phyloP scores from a whole-genome alignment of 1,140 invertebrate genomes.

The Aplysia californica region DNA sequence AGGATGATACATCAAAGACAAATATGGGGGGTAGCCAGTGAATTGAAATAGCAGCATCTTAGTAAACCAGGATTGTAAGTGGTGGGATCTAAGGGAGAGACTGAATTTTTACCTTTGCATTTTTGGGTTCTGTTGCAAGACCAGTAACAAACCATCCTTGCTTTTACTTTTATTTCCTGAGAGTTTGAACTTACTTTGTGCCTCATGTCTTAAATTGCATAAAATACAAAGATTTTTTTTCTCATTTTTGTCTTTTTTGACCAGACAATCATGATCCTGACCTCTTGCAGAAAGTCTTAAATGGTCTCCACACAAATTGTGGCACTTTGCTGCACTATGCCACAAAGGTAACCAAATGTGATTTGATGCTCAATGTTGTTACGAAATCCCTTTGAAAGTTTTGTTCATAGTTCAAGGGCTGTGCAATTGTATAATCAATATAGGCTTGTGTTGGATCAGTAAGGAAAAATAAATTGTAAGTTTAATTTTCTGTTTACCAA shows the following conservation, averaged over 20 bases:
- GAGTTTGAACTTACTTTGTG: too few relatives aligned
- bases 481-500: too few relatives aligned
- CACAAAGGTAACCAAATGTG: slow-evolving; percentile 71
- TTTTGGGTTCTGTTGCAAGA: neutral
- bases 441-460: neutral
- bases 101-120: too few relatives aligned
- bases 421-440: neutral
- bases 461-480: neutral
- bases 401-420: neutral
- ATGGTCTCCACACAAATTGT: slow-evolving; percentile 64
- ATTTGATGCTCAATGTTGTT: too few relatives aligned
- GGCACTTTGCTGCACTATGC: slow-evolving; percentile 76
- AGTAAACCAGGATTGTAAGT: too few relatives aligned
- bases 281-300: slow-evolving; percentile 43
- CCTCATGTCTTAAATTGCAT: too few relatives aligned
- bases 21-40: too few relatives aligned
- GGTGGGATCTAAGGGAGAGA: too few relatives aligned
- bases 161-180: neutral
- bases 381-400: neutral
- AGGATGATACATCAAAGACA: too few relatives aligned
- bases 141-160: neutral
- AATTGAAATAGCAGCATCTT: too few relatives aligned
- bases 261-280: slow-evolving; percentile 45
- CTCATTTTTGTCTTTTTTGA: neutral
- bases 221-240: neutral